A percentile compares a stretch with the other conserved stretches of the same genome.
These are phyloP conservation scores for Thryonomys swinderianus DNA, from an alignment of 2,113 vertebrate genomes.

Conservation along the genomic window DNA sequence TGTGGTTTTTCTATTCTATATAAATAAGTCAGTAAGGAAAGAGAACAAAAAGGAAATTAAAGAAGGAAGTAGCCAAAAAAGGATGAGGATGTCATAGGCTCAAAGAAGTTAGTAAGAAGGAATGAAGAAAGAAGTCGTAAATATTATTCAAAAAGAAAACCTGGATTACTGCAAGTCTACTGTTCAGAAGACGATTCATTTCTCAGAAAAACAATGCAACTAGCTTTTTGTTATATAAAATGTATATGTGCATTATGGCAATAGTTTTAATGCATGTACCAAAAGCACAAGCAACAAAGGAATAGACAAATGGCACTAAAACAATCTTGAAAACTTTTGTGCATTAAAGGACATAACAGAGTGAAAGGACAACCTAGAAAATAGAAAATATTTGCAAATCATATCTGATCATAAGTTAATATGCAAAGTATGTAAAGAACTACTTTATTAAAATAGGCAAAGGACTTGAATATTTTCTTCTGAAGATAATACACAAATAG, in stretches of 20 bases:
- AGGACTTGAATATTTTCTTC: neutral
- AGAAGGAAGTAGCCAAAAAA: neutral
- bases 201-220: neutral
- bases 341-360: neutral
- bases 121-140: neutral
- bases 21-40: neutral
- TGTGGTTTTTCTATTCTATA: neutral
- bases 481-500: neutral
- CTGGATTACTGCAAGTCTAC: neutral
- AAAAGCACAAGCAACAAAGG: neutral
- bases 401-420: neutral
- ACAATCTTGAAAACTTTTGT: neutral
- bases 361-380: neutral
- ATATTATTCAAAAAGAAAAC: neutral
- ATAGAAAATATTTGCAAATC: neutral
- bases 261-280: neutral
- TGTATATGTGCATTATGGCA: neutral
- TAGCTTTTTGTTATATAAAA: neutral
- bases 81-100: neutral
- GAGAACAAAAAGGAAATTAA: neutral
- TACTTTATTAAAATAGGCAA: neutral
- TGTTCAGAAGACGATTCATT: neutral
- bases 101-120: neutral
- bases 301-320: neutral
- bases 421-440: neutral